Conservation (phyloP, 2,888 invertebrate species). For the Pinctada fucata region DNA sequence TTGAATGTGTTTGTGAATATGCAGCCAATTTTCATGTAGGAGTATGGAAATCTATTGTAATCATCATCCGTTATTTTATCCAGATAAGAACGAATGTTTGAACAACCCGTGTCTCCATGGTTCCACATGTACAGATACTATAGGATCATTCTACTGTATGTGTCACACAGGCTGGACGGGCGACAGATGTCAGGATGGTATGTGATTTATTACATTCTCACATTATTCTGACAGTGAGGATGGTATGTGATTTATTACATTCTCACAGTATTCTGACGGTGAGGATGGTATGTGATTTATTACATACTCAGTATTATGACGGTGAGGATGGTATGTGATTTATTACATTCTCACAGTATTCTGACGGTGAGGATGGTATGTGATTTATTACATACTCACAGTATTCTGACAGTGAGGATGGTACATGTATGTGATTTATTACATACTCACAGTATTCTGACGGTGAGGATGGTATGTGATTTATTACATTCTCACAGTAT, state of each 20-base stretch:
- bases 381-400: too few species aligned
- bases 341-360: too few species aligned
- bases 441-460: too few species aligned
- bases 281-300: constrained; percentile 2
- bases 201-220: not conserved
- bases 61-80: not conserved
- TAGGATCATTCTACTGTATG: constrained; percentile 51
- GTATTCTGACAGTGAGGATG: too few species aligned
- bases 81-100: constrained; percentile 47
- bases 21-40: too few species aligned
- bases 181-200: constrained; percentile 28
- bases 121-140: constrained; percentile 54
- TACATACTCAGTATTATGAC: too few species aligned
- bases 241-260: not conserved
- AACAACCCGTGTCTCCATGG: constrained; percentile 51
- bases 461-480: constrained; percentile 12
- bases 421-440: not conserved
- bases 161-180: constrained; percentile 51
- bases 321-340: constrained; percentile 9
- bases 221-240: not conserved
- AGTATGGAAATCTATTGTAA: too few species aligned
- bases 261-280: too few species aligned
- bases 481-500: too few species aligned
- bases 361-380: constrained; percentile 18
- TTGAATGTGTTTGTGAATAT: too few species aligned